phyloP scores from a whole-genome alignment of 1,140 invertebrate genomes.

The Acromyrmex echinatior region DNA sequence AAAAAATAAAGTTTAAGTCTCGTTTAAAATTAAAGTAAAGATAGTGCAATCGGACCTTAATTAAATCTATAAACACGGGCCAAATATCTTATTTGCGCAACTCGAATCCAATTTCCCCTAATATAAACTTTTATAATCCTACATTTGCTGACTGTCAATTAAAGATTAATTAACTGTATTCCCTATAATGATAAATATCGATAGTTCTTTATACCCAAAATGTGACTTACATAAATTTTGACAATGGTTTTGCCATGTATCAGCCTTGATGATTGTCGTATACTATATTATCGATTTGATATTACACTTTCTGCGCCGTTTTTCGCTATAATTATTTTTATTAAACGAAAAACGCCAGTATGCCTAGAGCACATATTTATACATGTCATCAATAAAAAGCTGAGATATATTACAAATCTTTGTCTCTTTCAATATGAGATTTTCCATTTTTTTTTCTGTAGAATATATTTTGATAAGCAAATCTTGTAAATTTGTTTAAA shows the following conservation, averaged over 20 bases:
- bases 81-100: conserved; percentile 11
- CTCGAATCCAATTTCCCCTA: conserved; percentile 19
- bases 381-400: conserved; percentile 70
- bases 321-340: conserved; percentile 71
- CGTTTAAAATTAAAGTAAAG: no score
- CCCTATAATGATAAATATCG: conserved; percentile 38
- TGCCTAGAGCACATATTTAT: conserved; percentile 64
- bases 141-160: conserved; percentile 63
- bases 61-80: background rate
- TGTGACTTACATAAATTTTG: background rate
- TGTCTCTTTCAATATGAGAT: background rate
- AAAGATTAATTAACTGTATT: conserved; percentile 36
- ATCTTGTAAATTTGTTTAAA: background rate
- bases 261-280: conserved; percentile 41
- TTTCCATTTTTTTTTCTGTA: background rate
- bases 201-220: conserved; percentile 41
- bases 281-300: conserved; percentile 62
- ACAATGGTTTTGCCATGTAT: conserved; percentile 22
- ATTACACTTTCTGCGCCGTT: conserved; percentile 50
- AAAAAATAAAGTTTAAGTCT: no score
- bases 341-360: conserved; percentile 48
- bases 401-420: conserved; percentile 46
- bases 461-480: background rate
- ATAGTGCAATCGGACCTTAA: background rate
- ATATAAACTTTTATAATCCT: conserved; percentile 35